Evolutionary conservation across 92 coral and sea anemone species (phyloP), one percentile per base, ranked within the genome.

Genomic region (Pocillopora grandis): DNA sequence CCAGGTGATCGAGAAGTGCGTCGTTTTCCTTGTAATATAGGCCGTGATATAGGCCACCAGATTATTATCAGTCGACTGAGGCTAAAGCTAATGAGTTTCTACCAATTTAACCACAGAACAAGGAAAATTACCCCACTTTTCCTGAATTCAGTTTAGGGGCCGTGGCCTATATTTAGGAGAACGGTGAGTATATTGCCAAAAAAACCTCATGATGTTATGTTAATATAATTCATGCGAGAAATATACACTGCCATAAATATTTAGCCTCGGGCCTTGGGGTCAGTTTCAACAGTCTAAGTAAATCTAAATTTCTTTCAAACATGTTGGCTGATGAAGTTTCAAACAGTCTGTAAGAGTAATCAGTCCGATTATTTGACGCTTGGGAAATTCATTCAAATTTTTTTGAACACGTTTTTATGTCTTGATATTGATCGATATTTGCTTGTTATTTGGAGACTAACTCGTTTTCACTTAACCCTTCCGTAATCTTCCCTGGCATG

Each of bases 211-310:
- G 31, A 27, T 27, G 52, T 42, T 42, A 42, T 42, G 52, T 42
- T 42, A 42, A 42, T 42, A 42, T 42, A 42, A 42, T 42, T 42
- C 52, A 3, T 42, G 8, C 8, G 52, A 42, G 52, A 7, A 42
- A 42, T 42, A 42, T 42, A 1, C 52, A 42, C 1, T 3, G 52
- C 8, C 52, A 11, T n/a, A 33, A 81, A 59, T 59, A 70, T 81
- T 81, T 58, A 37, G 71, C 85, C 85, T 60, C 71, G 77, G 61
- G 61, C 78, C 58, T 70, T 20, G n/a, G 14, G n/a, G 76, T 19
- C 65, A 52, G 2, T 21, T 66, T 79, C 15, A 17, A 62, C 31
- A 31, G 10, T 19, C 17, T 66, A 52, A 35, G 70, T 7, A 79
- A 21, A 18, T 18, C 31, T 20, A 16, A 2, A 55, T 35, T 60